phyloP scores from a whole-genome alignment of 2,888 invertebrate genomes.

The Stenurella melanura region DNA sequence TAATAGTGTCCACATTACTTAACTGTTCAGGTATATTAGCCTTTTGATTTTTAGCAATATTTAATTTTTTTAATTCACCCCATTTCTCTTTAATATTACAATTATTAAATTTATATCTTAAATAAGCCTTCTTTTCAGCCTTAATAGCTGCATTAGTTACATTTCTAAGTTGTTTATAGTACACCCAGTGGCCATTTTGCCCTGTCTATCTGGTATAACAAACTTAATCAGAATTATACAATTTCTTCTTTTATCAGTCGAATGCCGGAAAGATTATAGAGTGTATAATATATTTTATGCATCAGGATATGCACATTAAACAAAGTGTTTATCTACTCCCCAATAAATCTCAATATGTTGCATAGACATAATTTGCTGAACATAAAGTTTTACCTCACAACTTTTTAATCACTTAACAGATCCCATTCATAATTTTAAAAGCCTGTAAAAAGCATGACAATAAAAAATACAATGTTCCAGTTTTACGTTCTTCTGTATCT shows the following conservation, averaged over 20 bases:
- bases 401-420: neutral
- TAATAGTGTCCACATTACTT: no score
- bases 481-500: neutral
- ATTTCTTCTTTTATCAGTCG: neutral
- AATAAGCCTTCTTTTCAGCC: no score
- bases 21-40: no score
- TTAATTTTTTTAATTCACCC: no score
- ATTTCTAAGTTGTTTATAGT: no score
- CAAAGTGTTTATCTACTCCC: neutral
- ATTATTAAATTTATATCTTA: no score
- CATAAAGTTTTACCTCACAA: neutral
- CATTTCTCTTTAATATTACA: no score
- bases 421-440: neutral
- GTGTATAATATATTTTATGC: neutral
- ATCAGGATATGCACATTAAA: neutral
- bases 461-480: neutral
- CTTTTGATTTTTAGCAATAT: no score
- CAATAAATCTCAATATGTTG: neutral
- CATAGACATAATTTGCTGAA: neutral
- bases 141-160: no score
- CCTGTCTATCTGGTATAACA: neutral
- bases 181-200: no score
- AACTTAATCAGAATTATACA: neutral
- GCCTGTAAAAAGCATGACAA: neutral
- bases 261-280: neutral